A percentile compares a stretch with the other conserved stretches of the same genome.
Conservation (phyloP, 92 coral and sea anemone species). For the Epizoanthus illoricatus region DNA sequence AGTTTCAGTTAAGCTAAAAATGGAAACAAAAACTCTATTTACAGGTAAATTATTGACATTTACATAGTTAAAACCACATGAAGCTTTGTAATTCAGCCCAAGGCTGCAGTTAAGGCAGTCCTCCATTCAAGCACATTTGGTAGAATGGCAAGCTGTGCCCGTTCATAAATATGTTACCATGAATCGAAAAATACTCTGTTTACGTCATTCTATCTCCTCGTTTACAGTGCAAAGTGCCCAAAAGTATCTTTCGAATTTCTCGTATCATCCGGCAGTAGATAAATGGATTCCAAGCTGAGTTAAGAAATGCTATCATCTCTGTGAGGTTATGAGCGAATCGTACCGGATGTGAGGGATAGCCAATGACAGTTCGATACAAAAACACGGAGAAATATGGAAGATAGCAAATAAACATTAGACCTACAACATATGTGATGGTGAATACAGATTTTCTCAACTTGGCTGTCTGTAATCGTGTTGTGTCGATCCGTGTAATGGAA, state of each 20-base stretch:
- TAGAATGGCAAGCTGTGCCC: too few species aligned
- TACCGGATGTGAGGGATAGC: background rate
- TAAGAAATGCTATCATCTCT: constrained; percentile 24
- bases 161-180: too few species aligned
- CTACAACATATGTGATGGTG: constrained; percentile 20
- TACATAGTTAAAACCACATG: too few species aligned
- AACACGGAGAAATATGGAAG: constrained; percentile 27
- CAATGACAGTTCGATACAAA: background rate
- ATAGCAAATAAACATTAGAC: constrained; percentile 15
- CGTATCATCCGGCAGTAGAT: constrained; percentile 14
- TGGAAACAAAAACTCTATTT: too few species aligned
- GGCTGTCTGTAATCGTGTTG: background rate
- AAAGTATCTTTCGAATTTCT: constrained; percentile 5
- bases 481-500: background rate
- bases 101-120: too few species aligned
- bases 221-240: background rate
- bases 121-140: too few species aligned
- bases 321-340: constrained; percentile 18
- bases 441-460: constrained; percentile 16
- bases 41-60: too few species aligned
- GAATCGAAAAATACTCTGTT: background rate
- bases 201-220: background rate
- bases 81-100: too few species aligned
- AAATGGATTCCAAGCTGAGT: constrained; percentile 23
- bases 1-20: too few species aligned